A percentile compares a stretch with the other conserved stretches of the same genome.
Evolutionary conservation across 1,140 invertebrate species (phyloP).

Genomic region (Drosophila eugracilis): DNA sequence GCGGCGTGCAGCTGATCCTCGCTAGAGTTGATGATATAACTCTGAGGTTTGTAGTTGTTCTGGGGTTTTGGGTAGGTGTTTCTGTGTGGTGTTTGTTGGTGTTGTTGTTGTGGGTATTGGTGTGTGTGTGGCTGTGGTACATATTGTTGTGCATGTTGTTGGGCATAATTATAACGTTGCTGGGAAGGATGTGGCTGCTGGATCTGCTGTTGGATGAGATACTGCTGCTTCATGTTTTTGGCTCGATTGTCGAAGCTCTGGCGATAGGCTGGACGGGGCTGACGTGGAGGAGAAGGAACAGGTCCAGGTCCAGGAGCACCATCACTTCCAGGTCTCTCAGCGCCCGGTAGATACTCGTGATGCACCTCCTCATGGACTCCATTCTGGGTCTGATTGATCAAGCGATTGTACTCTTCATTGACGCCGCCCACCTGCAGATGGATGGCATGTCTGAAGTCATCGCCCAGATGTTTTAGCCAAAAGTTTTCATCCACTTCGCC

Average conservation of each 20-base stretch:
- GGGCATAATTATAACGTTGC: slow-evolving; percentile 8
- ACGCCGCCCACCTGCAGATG: slow-evolving; percentile 70
- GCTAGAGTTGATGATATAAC: slow-evolving; percentile 61
- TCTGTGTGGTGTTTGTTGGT: slow-evolving; percentile 21
- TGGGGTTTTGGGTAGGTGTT: slow-evolving; percentile 1
- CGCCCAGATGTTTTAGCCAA: slow-evolving; percentile 76
- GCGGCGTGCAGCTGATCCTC: slow-evolving; percentile 62
- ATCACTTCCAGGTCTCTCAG: slow-evolving; percentile 39
- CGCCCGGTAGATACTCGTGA: slow-evolving; percentile 68
- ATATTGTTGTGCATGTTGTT: slow-evolving; percentile 24
- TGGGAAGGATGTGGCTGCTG: slow-evolving; percentile 2
- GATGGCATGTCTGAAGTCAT: slow-evolving; percentile 77
- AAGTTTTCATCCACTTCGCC: slow-evolving; percentile 74
- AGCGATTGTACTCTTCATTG: slow-evolving; percentile 69
- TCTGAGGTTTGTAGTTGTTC: background rate
- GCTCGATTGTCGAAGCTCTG: slow-evolving; percentile 47
- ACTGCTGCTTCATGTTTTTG: slow-evolving; percentile 48
- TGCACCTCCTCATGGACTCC: slow-evolving; percentile 72
- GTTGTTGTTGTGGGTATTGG: slow-evolving; percentile 12
- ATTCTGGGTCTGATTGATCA: slow-evolving; percentile 62
- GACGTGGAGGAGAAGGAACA: background rate
- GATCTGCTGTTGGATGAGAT: slow-evolving; percentile 32
- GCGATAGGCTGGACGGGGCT: slow-evolving; percentile 14
- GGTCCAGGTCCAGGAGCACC: too few relatives aligned
- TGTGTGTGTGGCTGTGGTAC: slow-evolving; percentile 9